Conservation (phyloP, 2,113 vertebrate species). For the Rhabdomys dilectus region DNA sequence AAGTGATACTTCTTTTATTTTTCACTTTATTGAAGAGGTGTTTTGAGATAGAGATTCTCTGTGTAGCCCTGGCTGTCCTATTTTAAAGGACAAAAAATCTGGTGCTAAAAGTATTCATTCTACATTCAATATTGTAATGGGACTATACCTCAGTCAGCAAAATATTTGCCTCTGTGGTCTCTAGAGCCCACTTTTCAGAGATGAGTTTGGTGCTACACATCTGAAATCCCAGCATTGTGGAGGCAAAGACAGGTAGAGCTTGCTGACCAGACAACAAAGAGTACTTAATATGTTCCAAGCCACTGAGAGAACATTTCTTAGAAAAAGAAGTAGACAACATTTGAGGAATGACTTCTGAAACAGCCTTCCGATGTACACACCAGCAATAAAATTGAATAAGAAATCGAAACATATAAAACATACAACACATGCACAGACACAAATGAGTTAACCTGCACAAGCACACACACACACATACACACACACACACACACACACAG, state of each 20-base stretch:
- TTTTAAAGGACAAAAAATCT: background rate
- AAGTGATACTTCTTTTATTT: background rate
- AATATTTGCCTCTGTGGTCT: background rate
- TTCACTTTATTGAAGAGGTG: background rate
- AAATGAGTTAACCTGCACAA: no score
- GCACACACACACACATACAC: background rate
- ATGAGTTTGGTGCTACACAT: background rate
- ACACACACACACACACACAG: background rate
- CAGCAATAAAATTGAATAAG: background rate
- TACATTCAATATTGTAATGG: constrained; percentile 21
- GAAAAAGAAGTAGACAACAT: no score
- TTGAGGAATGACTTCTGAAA: background rate
- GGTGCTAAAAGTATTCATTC: background rate
- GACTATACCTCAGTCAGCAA: background rate
- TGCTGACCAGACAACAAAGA: background rate
- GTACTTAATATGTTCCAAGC: background rate
- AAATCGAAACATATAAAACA: background rate
- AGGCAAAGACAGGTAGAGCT: background rate
- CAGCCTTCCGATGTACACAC: background rate
- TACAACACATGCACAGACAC: background rate
- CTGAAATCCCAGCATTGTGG: background rate
- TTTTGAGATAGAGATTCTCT: background rate
- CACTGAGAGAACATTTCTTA: background rate
- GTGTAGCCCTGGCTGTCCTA: background rate
- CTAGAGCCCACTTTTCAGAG: background rate